Base-by-base conservation (phyloP, 2,797 vertebrate species). In the Hippopotamyrus pictus region DNA sequence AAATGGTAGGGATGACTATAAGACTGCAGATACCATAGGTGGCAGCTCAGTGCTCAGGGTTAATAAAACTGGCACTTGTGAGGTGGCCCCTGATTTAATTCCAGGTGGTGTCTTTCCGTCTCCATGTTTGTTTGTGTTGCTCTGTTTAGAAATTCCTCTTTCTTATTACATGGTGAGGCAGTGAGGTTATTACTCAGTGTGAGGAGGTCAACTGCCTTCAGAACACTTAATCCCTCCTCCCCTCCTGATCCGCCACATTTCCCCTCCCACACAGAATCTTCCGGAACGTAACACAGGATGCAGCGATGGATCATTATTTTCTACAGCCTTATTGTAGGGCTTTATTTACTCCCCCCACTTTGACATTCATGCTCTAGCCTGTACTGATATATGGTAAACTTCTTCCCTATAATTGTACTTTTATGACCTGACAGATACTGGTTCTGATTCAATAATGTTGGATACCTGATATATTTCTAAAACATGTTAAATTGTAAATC, bases 11-110 rank as follows among this genome's bases (percentile, higher is more conserved):
- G 73, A 79, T 44, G 37, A 19, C 17, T 44, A 44, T 79, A 44
- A n/a, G 37, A 19, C 33, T 44, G 73, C 37, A 79, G 37, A n/a
- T 7, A n/a, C 14, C 14, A 37, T n/a, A 73, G 3, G 44, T 12
- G 8, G 89, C 37, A 19, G 8, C 46, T 46, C 12, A 22, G 25
- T 54, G 48, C 62, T 57, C 88, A 73, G 90, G 90, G 65, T 93
- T 94, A 92, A 94, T 93, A 92, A 50, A 95, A 95, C 88, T 95
- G 95, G 93, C 95, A 94, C 92, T 90, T 92, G 93, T 94, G 91
- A 1, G 33, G 57, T 17, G 8, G 29, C 69, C 92, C 93, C 93
- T 94, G 94, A 94, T 95, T 93, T 91, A 94, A 94, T 93, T 89
- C 82, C 44, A 3, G n/a, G 4, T 82, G 44, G 9, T 8, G 79